Base-by-base conservation (phyloP, 2,797 vertebrate genomes). In the Spatula versicolor region DNA sequence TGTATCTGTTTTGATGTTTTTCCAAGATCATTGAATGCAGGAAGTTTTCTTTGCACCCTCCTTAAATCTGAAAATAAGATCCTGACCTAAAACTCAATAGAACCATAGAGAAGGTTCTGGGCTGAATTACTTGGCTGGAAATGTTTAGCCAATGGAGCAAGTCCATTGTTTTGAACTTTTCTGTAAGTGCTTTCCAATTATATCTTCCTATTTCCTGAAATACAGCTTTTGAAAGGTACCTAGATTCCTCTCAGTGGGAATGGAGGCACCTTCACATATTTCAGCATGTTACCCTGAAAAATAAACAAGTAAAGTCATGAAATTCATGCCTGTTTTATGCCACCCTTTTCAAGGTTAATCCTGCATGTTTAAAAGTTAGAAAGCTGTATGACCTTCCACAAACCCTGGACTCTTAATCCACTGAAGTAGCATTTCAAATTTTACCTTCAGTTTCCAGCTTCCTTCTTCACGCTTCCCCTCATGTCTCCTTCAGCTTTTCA, bases 21-120 rank as follows among this genome's bases (percentile, higher is more conserved):
- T 92, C 69, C 69, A 75, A 90, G 59, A 62, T 73, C 31, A 31
- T 60, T 80, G 22, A 19, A 58, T 50, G 23, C 31, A 68, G 26
- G 45, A 77, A 66, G 54, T 74, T 88, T 88, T 78, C 63, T 93
- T 90, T 85, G 62, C 41, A 89, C 35, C 39, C 60, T 79, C 68
- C 35, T 75, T 80, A 66, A 87, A 90, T 59, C n/a, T 93, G 64
- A 89, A 93, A 77, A 82, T 17, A 37, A 62, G 5, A 72, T 23
- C 46, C 73, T 92, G 55, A n/a, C 56, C 72, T 87, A 48, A 93
- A 93, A 64, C 54, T 89, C 72, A 95, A 58, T 68, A 96, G 78
- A 93, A 68, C 59, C 56, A 67, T 60, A 88, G 86, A 72, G 77
- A 63, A 87, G 76, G 41, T 54, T 78, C 66, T 93, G 56, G 45